Evolutionary conservation across 2,113 vertebrate species (phyloP).

Genomic region (Oxyruncus cristatus): DNA sequence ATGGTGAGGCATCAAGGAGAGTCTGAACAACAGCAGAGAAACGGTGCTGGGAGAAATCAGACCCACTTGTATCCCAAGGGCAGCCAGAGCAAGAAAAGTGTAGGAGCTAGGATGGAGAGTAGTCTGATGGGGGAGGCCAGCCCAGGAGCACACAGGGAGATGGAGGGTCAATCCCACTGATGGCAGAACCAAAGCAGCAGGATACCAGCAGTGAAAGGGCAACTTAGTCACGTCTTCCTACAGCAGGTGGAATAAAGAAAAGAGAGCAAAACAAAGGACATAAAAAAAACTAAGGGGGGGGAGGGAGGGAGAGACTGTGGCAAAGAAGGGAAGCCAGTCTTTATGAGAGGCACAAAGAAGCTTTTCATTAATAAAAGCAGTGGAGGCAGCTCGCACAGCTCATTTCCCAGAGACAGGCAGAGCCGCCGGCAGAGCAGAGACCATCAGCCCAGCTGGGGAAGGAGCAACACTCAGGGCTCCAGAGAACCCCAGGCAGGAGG

Average conservation of each 20-base stretch:
- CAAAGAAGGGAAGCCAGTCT: background rate
- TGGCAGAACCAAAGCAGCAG: background rate
- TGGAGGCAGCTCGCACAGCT: background rate
- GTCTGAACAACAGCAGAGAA: background rate
- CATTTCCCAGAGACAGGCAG: background rate
- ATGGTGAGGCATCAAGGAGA: background rate
- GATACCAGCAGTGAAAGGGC: background rate
- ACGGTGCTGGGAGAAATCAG: background rate
- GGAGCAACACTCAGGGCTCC: background rate
- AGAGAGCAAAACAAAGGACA: background rate
- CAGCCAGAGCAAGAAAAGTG: background rate
- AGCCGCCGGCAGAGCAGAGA: background rate
- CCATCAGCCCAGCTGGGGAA: background rate
- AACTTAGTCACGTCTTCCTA: background rate
- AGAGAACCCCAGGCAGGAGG: background rate
- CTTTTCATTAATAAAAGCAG: conserved; percentile 40
- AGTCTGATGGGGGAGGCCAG: background rate
- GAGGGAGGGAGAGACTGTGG: background rate
- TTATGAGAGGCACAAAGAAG: conserved; percentile 10
- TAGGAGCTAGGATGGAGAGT: background rate
- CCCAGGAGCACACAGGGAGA: background rate
- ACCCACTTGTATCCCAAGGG: background rate
- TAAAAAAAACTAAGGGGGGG: background rate
- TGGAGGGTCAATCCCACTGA: background rate
- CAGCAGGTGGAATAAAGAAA: background rate